Evolutionary conservation across 2,888 invertebrate species (phyloP), one percentile per base, ranked within the genome.

Genomic region (Pimpla rufipes): DNA sequence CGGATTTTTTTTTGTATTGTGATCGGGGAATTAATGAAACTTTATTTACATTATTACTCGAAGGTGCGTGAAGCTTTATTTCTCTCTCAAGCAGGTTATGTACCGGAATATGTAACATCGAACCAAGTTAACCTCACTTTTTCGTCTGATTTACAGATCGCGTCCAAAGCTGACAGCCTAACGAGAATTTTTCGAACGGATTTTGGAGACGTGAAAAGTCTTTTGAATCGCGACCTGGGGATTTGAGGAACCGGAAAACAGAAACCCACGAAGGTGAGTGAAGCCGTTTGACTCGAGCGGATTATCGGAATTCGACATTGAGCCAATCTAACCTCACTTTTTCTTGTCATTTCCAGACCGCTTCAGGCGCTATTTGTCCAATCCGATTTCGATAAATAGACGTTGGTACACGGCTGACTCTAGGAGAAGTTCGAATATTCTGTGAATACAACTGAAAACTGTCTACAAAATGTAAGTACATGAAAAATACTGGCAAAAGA

Each of bases 381-480:
- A 40, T 21, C 23, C 5, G 21, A 55, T 40, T 47, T 23, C 21
- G 13, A 7, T 10, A 21, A n/a, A 40, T n/a, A 8, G 40, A 21
- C 0, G 13, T 23, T 42, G 21, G 40, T 40, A n/a, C 52, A 23
- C 8, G 16, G 2, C 21, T 45, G 52, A 6, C 2, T n/a, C 42
- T 23, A 21, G 21, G 55, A 42, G 3, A 40, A 70, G 11, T 40
- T 37, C 21, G 21, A 68, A 52, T n/a, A 55, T 55, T 40, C n/a
- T 55, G 7, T 23, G 1, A 1, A 55, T 55, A 7, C 10, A 5
- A 10, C 2, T 23, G n/a, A 23, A 21, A 5, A 55, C n/a, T n/a
- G 16, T 23, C 55, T 70, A n/a, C 35, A 21, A 13, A 55, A 70
- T 21, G 70, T 70, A 5, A 70, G 70, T 70, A 40, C 55, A 55